Percentiles rank a stretch among this genome's conserved stretches.
These are phyloP conservation scores for Aythya baeri DNA, from an alignment of 2,113 vertebrate species.

Conservation along the genomic window DNA sequence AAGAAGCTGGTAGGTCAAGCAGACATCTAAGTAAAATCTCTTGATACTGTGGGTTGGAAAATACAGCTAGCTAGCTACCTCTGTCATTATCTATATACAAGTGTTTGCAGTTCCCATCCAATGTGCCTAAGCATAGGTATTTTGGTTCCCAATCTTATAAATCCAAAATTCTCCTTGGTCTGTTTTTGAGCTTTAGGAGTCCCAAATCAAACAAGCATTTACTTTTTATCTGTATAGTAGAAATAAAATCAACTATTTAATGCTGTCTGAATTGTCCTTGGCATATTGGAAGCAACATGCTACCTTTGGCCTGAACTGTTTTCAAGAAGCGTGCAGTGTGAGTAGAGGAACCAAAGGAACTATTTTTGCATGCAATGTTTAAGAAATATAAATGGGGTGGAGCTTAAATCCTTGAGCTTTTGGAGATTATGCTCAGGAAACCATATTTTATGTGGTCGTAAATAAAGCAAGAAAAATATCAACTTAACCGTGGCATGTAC, in stretches of 20 bases:
- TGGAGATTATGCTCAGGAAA: conserved; percentile 69
- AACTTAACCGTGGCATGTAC: conserved; percentile 48
- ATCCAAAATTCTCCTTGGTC: background rate
- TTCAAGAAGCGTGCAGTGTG: conserved; percentile 10
- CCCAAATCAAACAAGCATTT: background rate
- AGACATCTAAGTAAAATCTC: background rate
- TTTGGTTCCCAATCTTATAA: background rate
- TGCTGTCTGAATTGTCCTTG: conserved; percentile 4
- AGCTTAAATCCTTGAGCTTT: conserved; percentile 60
- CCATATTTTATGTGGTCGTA: conserved; percentile 71
- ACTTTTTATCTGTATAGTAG: conserved; percentile 7
- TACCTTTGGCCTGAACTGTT: conserved; percentile 37
- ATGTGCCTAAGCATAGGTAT: background rate
- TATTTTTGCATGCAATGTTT: conserved; percentile 21
- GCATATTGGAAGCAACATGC: background rate
- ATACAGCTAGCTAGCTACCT: background rate
- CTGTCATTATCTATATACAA: background rate
- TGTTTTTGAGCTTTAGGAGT: background rate
- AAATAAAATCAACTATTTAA: conserved; percentile 9
- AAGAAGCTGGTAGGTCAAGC: background rate
- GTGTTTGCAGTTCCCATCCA: background rate
- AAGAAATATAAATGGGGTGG: conserved; percentile 63
- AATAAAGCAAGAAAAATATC: conserved; percentile 73
- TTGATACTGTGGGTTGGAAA: background rate
- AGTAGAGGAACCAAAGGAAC: conserved; percentile 37